Evolutionary conservation across 2,113 vertebrate species (phyloP), one percentile per base, ranked within the genome.

Genomic region (Maccullochella peelii): DNA sequence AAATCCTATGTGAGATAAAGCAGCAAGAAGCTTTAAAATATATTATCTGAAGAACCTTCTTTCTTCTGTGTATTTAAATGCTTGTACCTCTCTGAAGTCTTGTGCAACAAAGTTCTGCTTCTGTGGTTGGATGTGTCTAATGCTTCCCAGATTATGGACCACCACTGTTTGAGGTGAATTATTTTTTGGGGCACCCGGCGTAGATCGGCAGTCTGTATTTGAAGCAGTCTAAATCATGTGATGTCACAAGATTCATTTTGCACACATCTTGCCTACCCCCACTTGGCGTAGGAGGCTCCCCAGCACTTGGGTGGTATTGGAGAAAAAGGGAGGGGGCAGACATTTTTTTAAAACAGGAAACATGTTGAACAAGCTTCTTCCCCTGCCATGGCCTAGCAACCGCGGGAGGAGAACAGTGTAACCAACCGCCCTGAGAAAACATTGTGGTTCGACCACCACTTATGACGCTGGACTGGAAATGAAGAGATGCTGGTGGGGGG

Each of bases 351-450:
- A 89, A 81, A 91, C 63, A 86, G 91, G 94, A 94, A 96, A 95
- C 93, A 94, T 94, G 93, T 95, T 92, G 93, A 95, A 94, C 93
- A 95, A 95, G 94, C 93, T 89, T 90, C 94, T 95, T 95, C 94
- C 88, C 77, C 91, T 86, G 90, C 90, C 75, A 92, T 88, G 90
- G 91, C 94, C 91, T 92, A 88, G 90, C 79, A 90, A 94, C 93
- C 92, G 87, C 89, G 86, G 93, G 90, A 95, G 91, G 89, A 92
- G 92, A 91, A 92, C 85, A 90, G 95, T 92, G 93, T 88, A 94
- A 93, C 91, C 91, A 89, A 92, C 93, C 89, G 87, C 93, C 86
- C 90, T 90, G 91, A 89, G 88, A 92, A 95, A 95, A 95, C 93
- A 94, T 85, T 94, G 95, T 92, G 95, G 95, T 94, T 84, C 84